Base-by-base conservation (phyloP, 2,797 vertebrate genomes). In the Karalla daura region DNA sequence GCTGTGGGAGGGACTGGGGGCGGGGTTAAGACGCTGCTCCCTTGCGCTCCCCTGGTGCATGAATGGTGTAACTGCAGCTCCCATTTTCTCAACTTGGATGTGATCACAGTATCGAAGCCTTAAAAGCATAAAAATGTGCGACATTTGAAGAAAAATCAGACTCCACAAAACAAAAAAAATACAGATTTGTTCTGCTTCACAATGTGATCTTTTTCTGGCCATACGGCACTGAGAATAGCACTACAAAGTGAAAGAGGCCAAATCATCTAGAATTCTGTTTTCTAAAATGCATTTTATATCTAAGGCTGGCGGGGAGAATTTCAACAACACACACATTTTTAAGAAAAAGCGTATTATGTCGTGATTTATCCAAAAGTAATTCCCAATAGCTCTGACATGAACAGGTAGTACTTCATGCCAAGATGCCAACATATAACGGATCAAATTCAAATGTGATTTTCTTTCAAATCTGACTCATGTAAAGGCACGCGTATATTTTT, bases 11-110 rank as follows among this genome's bases (percentile, higher is more conserved):
- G 92, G 79, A 0, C 35, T 37, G 4, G 61, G 88, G 93, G 93
- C 44, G 93, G 89, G 85, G 89, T 67, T 67, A 88, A 46, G 36
- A 35, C 24, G 1, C 32, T 88, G 96, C 97, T 98, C 97, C 92
- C 96, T 94, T 99, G 97, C 97, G 94, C 96, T 0, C 96, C 91
- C 93, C 93, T 96, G 93, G 96, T 89, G 97, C 89, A 90, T 93
- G 86, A 90, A 89, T 0, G 45, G 20, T 51, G 92, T 41, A 86
- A 89, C 66, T 91, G 79, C 92, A 92, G 10, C 32, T 53, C 4
- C 11, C 1, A 73, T 65, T 63, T 81, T 58, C n/a, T 70, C 1
- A 72, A 60, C 9, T 68, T 23, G 0, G 1, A 49, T 14, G 28
- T 49, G 28, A 39, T 53, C 2, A 41, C 18, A 50, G 3, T 52